phyloP scores from a whole-genome alignment of 2,797 vertebrate species.

The Acridotheres tristis region DNA sequence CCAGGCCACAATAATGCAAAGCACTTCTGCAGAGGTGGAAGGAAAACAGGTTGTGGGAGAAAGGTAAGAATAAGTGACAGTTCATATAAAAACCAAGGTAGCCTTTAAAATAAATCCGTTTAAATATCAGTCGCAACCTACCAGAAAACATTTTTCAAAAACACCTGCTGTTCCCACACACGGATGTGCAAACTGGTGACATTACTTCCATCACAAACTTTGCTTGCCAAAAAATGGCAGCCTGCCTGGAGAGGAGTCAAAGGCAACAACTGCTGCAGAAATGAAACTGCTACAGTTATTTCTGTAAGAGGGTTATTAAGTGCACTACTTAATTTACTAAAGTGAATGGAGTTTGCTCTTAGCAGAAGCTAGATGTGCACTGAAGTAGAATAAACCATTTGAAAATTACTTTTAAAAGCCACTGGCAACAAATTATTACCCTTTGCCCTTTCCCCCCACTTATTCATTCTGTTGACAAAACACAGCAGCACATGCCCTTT shows the following conservation, averaged over 20 bases:
- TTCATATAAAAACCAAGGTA: background rate
- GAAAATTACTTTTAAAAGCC: background rate
- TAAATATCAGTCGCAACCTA: background rate
- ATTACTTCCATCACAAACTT: background rate
- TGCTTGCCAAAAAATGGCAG: background rate
- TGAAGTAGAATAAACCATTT: background rate
- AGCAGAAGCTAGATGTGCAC: background rate
- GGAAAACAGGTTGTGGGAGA: background rate
- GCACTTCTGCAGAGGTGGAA: background rate
- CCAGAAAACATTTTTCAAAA: background rate
- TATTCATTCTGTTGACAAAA: background rate
- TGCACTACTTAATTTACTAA: background rate
- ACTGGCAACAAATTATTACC: background rate
- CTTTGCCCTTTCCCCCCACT: background rate
- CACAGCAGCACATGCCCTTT: background rate
- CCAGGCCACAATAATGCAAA: background rate
- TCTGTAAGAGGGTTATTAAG: background rate
- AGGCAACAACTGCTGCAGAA: background rate
- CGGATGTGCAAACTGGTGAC: background rate
- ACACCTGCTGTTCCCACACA: background rate
- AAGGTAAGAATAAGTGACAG: background rate
- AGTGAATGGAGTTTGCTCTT: background rate
- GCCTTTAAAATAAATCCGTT: background rate
- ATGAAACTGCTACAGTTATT: background rate
- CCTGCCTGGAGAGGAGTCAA: background rate